A percentile compares a stretch with the other conserved stretches of the same genome.
Conservation (phyloP, 2,797 vertebrate genomes). For the Sebastes iracundus region DNA sequence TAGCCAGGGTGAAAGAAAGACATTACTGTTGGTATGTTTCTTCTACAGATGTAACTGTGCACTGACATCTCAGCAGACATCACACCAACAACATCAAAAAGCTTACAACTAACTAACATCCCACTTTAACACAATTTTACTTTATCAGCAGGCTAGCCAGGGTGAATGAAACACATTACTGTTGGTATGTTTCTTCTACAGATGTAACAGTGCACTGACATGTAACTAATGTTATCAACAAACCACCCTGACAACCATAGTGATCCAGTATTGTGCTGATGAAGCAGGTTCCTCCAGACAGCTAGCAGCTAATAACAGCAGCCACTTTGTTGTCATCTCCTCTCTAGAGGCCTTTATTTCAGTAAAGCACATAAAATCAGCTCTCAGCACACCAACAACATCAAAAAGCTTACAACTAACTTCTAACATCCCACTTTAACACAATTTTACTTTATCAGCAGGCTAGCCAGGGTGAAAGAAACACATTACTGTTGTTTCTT, state of each 20-base stretch:
- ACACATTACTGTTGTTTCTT: not conserved
- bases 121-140: not conserved
- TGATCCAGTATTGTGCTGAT: conserved; percentile 46
- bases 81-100: too few species aligned
- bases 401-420: too few species aligned
- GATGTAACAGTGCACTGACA: too few species aligned
- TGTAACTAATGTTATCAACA: conserved; percentile 6
- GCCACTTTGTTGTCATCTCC: conserved; percentile 59
- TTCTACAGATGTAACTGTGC: too few species aligned
- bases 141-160: not conserved
- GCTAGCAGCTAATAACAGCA: conserved; percentile 52
- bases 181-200: too few species aligned
- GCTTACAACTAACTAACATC: not conserved
- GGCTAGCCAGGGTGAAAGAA: not conserved
- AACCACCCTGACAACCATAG: not conserved
- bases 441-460: not conserved
- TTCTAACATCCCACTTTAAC: not conserved
- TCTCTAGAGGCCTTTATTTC: conserved; percentile 39
- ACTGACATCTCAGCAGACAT: too few species aligned
- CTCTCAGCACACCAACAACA: too few species aligned
- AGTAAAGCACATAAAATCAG: not conserved
- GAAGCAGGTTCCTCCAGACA: conserved; percentile 23
- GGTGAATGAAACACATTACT: too few species aligned
- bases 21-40: too few species aligned
- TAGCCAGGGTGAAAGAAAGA: not conserved